phyloP scores from a whole-genome alignment of 2,888 invertebrate genomes.

The Acleris literana region DNA sequence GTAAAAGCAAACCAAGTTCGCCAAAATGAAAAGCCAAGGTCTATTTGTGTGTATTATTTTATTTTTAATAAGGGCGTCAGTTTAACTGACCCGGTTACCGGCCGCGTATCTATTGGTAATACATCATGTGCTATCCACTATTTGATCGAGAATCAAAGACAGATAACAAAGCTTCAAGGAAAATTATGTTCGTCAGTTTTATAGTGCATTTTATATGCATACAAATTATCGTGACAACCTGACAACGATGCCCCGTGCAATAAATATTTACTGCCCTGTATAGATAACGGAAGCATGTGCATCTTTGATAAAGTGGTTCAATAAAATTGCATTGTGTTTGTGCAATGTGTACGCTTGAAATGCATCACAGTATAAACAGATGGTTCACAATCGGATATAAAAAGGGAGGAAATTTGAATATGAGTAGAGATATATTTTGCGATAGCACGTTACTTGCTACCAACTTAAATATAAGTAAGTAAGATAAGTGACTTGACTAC shows the following conservation, averaged over 20 bases:
- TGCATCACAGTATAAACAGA: slow-evolving; percentile 27
- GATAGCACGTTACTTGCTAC: neutral
- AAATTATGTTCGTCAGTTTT: too few relatives aligned
- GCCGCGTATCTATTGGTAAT: neutral
- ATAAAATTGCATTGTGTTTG: slow-evolving; percentile 38
- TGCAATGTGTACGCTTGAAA: slow-evolving; percentile 28
- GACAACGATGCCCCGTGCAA: slow-evolving; percentile 40
- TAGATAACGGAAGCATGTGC: slow-evolving; percentile 42
- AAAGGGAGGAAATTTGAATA: neutral
- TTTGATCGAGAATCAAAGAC: too few relatives aligned
- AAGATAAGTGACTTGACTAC: too few relatives aligned
- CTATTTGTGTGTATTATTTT: too few relatives aligned
- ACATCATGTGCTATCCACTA: too few relatives aligned
- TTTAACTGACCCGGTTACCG: slow-evolving; percentile 49
- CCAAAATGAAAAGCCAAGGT: too few relatives aligned
- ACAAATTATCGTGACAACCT: slow-evolving; percentile 41
- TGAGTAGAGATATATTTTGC: neutral
- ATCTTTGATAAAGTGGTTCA: slow-evolving; percentile 34
- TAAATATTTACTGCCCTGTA: slow-evolving; percentile 31
- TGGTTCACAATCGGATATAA: slow-evolving; percentile 14
- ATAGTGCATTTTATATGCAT: too few relatives aligned
- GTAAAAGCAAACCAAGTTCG: too few relatives aligned
- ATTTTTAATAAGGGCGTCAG: slow-evolving; percentile 30
- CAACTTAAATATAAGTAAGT: too few relatives aligned
- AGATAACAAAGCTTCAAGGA: too few relatives aligned